Conservation (phyloP, 2,888 invertebrate genomes). For the Dasypogon diadema region DNA sequence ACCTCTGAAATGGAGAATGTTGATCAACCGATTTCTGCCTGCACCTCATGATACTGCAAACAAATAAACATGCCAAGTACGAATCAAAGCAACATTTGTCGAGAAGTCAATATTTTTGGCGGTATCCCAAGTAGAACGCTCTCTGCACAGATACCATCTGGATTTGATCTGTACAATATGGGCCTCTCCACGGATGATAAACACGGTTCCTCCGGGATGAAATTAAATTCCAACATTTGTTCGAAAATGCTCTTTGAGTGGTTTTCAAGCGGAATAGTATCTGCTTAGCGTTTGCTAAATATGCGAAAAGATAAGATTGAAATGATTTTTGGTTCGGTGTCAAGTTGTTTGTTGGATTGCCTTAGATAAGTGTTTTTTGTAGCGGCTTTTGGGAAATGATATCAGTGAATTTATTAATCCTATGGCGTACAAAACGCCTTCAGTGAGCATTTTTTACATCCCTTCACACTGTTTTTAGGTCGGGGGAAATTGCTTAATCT, state of each 20-base stretch:
- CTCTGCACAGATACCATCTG: background rate
- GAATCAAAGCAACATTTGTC: background rate
- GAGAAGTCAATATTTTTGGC: background rate
- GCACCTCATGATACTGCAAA: background rate
- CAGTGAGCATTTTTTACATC: too few relatives aligned
- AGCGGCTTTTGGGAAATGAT: too few relatives aligned
- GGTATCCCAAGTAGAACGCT: background rate
- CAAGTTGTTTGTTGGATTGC: too few relatives aligned
- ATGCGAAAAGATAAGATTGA: too few relatives aligned
- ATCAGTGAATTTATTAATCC: too few relatives aligned
- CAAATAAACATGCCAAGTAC: constrained; percentile 2
- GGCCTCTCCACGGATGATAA: background rate
- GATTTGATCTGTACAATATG: background rate
- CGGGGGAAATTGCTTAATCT: too few relatives aligned
- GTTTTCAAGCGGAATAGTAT: too few relatives aligned
- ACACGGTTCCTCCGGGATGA: background rate
- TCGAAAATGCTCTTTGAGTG: background rate
- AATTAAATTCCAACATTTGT: constrained; percentile 1
- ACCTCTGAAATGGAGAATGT: background rate
- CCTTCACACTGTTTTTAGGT: too few relatives aligned
- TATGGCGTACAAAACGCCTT: too few relatives aligned
- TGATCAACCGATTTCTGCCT: background rate
- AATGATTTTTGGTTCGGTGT: too few relatives aligned
- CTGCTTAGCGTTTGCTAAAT: too few relatives aligned
- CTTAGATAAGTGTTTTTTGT: too few relatives aligned